A percentile compares a stretch with the other conserved stretches of the same genome.
These are phyloP conservation scores for Osedax fenrisi DNA, from an alignment of 2,888 invertebrate genomes.

Conservation along the genomic window DNA sequence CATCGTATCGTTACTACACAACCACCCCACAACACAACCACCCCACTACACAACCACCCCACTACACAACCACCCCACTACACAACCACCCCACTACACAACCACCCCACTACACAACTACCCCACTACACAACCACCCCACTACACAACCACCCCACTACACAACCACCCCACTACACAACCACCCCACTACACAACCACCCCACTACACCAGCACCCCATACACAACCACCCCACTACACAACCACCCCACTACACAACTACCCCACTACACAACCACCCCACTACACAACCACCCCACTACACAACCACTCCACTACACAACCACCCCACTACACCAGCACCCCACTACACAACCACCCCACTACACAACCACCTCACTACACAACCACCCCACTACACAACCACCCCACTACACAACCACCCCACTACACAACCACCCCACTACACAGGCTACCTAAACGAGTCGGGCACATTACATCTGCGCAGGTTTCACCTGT, in stretches of 20 bases:
- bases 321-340: neutral
- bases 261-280: neutral
- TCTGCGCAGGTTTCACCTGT: neutral
- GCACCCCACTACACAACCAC: neutral
- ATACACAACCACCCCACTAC: neutral
- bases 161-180: neutral
- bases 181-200: neutral
- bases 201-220: neutral
- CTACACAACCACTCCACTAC: neutral
- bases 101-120: neutral
- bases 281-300: neutral
- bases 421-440: too few relatives aligned
- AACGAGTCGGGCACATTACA: neutral
- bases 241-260: neutral
- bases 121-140: neutral
- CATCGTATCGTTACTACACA: too few relatives aligned
- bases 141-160: neutral
- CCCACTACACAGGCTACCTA: neutral
- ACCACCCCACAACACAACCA: too few relatives aligned
- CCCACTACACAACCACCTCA: neutral
- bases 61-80: neutral
- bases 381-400: neutral
- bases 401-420: neutral
- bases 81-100: neutral
- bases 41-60: too few relatives aligned